A percentile compares a stretch with the other conserved stretches of the same genome.
Evolutionary conservation across 2,797 vertebrate species (phyloP).

Genomic region (Hapalemur alaotrensis): DNA sequence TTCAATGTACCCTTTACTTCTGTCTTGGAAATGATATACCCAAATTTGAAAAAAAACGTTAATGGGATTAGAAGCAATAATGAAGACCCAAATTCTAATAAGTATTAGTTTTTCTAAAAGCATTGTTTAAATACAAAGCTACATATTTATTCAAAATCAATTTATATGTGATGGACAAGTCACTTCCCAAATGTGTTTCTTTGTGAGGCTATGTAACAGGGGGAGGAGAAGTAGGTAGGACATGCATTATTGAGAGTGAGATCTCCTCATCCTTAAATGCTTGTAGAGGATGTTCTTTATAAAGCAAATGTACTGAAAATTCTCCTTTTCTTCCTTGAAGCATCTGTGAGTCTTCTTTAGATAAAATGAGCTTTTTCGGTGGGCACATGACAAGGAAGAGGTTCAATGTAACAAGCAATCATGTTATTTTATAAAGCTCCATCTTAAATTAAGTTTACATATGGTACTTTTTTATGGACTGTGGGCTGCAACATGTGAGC

Average conservation of each 20-base stretch:
- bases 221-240: background rate
- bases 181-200: background rate
- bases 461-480: conserved; percentile 49
- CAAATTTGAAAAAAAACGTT: conserved; percentile 45
- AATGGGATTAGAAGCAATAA: conserved; percentile 24
- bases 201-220: background rate
- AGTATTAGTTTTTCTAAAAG: conserved; percentile 13
- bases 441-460: conserved; percentile 73
- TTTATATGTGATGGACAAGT: conserved; percentile 12
- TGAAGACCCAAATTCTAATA: conserved; percentile 29
- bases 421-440: conserved; percentile 65
- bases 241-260: background rate
- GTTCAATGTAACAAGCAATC: conserved; percentile 70
- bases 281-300: conserved; percentile 47
- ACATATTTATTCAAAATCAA: conserved; percentile 48
- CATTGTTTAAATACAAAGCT: conserved; percentile 45
- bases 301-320: conserved; percentile 63
- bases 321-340: conserved; percentile 57
- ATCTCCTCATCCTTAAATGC: conserved; percentile 42
- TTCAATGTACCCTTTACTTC: conserved; percentile 32
- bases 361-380: conserved; percentile 48
- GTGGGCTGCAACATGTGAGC: conserved; percentile 60
- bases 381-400: conserved; percentile 63
- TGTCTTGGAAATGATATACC: conserved; percentile 16
- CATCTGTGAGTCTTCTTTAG: conserved; percentile 70